Percentiles rank a stretch among this genome's conserved stretches.
Evolutionary conservation across 1,140 invertebrate species (phyloP).

Genomic region (Macrostomum lignano): DNA sequence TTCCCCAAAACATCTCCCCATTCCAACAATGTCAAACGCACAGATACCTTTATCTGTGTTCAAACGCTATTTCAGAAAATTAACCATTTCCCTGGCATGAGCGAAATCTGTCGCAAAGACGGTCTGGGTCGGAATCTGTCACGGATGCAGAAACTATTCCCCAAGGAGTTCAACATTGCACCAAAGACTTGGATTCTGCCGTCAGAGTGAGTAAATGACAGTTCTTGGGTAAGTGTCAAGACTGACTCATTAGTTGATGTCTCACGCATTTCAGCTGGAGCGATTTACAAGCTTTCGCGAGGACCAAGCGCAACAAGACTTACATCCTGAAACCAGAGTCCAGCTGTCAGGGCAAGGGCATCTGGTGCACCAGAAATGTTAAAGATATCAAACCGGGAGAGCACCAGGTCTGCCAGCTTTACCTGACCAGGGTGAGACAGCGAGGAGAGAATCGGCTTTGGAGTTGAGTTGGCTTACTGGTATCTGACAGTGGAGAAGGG

Average conservation of each 20-base stretch:
- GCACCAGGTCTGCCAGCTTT: conserved; percentile 52
- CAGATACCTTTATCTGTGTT: background rate
- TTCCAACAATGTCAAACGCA: too few species aligned
- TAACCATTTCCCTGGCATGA: conserved; percentile 69
- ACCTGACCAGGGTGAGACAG: conserved; percentile 33
- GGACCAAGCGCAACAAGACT: conserved; percentile 37
- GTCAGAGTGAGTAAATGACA: conserved; percentile 44
- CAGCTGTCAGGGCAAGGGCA: conserved; percentile 54
- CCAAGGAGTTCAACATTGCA: conserved; percentile 60
- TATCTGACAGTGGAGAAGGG: too few species aligned
- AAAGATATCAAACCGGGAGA: conserved; percentile 47
- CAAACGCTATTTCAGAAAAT: conserved; percentile 36
- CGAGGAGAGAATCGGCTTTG: too few species aligned
- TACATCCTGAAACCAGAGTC: conserved; percentile 62
- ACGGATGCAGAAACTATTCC: conserved; percentile 51
- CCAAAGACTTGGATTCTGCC: conserved; percentile 73
- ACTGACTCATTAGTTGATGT: background rate
- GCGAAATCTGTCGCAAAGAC: conserved; percentile 60
- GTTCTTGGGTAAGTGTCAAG: too few species aligned
- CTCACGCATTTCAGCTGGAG: conserved; percentile 14
- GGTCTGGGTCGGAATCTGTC: conserved; percentile 51
- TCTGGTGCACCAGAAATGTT: conserved; percentile 46
- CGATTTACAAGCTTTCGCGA: conserved; percentile 21
- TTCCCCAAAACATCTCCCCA: too few species aligned
- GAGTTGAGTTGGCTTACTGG: too few species aligned